Evolutionary conservation across 1,140 invertebrate genomes (phyloP).

Genomic region (Aphis craccivora): DNA sequence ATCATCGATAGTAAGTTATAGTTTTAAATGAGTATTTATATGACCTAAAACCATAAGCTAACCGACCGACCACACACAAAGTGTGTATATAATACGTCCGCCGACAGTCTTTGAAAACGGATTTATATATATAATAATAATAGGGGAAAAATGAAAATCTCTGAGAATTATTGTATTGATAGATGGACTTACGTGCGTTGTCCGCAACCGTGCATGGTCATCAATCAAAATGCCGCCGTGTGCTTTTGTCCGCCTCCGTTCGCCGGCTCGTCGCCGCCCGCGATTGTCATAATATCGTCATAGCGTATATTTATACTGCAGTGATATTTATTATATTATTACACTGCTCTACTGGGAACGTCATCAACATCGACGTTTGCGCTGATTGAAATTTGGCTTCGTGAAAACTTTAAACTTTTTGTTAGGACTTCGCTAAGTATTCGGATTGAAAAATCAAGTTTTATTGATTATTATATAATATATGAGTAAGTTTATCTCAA

Average conservation of each 20-base stretch:
- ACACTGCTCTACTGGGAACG: not conserved
- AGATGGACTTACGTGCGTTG: not conserved
- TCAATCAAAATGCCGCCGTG: constrained; percentile 24
- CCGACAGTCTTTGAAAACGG: not conserved
- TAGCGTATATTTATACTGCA: not conserved
- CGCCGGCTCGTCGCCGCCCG: not conserved
- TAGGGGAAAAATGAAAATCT: not conserved
- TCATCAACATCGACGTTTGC: not conserved
- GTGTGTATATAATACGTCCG: not conserved
- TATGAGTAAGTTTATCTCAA: not conserved
- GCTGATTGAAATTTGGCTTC: not conserved
- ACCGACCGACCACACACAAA: constrained; percentile 9
- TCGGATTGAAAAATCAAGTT: not conserved
- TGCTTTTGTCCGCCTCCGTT: not conserved
- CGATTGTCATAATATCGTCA: too few relatives aligned
- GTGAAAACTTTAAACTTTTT: not conserved
- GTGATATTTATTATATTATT: not conserved
- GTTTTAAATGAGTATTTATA: not conserved
- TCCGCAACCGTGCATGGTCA: not conserved
- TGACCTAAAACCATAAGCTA: not conserved
- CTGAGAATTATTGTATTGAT: not conserved
- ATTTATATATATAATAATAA: not conserved
- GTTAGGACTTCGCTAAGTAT: not conserved
- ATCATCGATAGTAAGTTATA: not conserved
- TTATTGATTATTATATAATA: not conserved